phyloP scores from a whole-genome alignment of 2,888 invertebrate genomes.

The Trachelus stipa region DNA sequence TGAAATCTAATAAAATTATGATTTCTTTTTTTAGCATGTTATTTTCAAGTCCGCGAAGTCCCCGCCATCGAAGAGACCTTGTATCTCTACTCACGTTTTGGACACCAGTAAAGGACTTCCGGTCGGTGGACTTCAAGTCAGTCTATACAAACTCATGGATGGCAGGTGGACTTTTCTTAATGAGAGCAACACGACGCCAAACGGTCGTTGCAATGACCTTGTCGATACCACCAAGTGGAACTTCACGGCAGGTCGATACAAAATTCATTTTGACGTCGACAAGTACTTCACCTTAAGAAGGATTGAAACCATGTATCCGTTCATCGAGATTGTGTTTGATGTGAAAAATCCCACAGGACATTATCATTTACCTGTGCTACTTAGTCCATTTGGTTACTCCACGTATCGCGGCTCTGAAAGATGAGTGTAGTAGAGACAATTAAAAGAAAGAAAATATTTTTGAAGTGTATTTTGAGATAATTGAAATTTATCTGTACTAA shows the following conservation, averaged over 20 bases:
- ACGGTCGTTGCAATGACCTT: conserved; percentile 77
- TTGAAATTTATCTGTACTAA: not conserved
- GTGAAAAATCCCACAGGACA: conserved; percentile 73
- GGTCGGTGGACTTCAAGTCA: conserved; percentile 75
- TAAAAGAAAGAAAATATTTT: not conserved
- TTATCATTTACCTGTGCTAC: conserved; percentile 81
- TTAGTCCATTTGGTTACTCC: conserved; percentile 82
- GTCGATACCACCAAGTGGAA: conserved; percentile 68
- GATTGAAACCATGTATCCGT: conserved; percentile 79
- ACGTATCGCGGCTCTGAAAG: conserved; percentile 79
- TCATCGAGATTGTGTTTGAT: conserved; percentile 82
- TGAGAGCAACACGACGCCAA: conserved; percentile 71
- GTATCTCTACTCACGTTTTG: conserved; percentile 80
- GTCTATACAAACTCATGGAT: conserved; percentile 75
- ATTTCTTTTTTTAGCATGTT: conserved; percentile 14
- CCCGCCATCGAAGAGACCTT: conserved; percentile 62
- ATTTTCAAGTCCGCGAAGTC: conserved; percentile 17
- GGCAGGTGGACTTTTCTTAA: conserved; percentile 78
- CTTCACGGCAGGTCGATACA: conserved; percentile 78
- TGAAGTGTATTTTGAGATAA: not conserved
- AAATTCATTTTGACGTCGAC: conserved; percentile 79
- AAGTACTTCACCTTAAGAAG: conserved; percentile 75
- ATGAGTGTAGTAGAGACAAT: not conserved
- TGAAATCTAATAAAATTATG: not conserved
- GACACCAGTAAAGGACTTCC: conserved; percentile 79